Conservation (phyloP, 2,888 invertebrate genomes). For the Agriopis aurantiaria region DNA sequence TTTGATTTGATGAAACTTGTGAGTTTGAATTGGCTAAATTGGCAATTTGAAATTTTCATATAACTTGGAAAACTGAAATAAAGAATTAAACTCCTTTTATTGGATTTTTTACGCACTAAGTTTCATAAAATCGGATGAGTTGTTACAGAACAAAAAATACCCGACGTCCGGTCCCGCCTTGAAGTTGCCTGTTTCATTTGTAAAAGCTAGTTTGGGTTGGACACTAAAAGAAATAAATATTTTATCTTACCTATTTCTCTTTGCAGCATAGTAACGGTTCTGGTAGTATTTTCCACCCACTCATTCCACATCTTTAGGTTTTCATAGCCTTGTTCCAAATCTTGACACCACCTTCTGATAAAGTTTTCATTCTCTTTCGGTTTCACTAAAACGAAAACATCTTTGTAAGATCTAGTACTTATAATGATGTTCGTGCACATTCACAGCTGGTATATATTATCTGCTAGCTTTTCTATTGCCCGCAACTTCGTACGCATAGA, state of each 20-base stretch:
- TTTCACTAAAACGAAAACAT: conserved; percentile 48
- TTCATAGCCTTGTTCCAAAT: conserved; percentile 60
- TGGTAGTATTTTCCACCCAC: conserved; percentile 66
- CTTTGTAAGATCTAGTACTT: not conserved
- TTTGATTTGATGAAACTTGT: too few relatives aligned
- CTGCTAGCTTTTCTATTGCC: too few relatives aligned
- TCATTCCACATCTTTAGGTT: conserved; percentile 69
- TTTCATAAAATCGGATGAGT: too few relatives aligned
- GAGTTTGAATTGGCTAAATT: too few relatives aligned
- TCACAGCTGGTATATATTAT: not conserved
- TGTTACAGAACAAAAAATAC: too few relatives aligned
- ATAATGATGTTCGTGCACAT: not conserved
- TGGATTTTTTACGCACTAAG: too few relatives aligned
- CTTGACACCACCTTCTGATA: conserved; percentile 64
- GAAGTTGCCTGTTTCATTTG: not conserved
- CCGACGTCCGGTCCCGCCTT: too few relatives aligned
- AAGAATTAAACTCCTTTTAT: too few relatives aligned
- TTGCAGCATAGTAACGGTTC: conserved; percentile 52
- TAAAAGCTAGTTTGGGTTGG: not conserved
- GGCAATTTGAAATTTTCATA: too few relatives aligned
- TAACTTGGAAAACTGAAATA: too few relatives aligned
- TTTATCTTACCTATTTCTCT: conserved; percentile 52
- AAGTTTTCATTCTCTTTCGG: conserved; percentile 44
- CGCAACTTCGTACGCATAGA: too few relatives aligned
- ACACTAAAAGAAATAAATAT: conserved; percentile 3